A percentile compares a stretch with the other conserved stretches of the same genome.
These are phyloP conservation scores for Myotis pilosus DNA, from an alignment of 2,797 vertebrate species.

Conservation along the genomic window DNA sequence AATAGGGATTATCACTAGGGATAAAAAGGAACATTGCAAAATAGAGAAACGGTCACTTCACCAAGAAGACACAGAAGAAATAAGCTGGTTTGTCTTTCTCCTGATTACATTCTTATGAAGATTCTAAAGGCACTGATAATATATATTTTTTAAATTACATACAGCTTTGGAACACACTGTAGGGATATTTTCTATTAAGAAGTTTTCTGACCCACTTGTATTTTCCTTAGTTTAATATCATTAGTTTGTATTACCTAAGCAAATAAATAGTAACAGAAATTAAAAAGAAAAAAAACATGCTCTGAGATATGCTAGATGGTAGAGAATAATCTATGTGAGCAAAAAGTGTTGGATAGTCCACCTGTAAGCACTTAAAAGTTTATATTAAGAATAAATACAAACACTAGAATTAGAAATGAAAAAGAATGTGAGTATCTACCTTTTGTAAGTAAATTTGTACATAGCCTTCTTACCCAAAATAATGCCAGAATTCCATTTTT, in stretches of 20 bases:
- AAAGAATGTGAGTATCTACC: neutral
- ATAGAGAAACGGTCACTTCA: neutral
- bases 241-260: neutral
- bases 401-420: neutral
- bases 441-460: neutral
- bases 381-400: conserved; percentile 24
- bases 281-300: neutral
- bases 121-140: neutral
- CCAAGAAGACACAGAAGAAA: neutral
- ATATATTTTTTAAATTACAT: neutral
- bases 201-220: neutral
- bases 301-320: neutral
- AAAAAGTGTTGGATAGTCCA: neutral
- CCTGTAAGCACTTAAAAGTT: conserved; percentile 2
- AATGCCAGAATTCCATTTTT: conserved; percentile 3
- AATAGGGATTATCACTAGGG: neutral
- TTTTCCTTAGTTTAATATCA: neutral
- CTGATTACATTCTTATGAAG: neutral
- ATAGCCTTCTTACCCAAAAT: conserved; percentile 20
- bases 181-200: neutral
- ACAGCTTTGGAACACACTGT: neutral
- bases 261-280: conserved; percentile 32
- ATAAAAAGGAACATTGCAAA: conserved; percentile 14
- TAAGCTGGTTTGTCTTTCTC: neutral
- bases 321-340: neutral